Base-by-base conservation (phyloP, 2,888 invertebrate species). In the Campaea margaritaria region DNA sequence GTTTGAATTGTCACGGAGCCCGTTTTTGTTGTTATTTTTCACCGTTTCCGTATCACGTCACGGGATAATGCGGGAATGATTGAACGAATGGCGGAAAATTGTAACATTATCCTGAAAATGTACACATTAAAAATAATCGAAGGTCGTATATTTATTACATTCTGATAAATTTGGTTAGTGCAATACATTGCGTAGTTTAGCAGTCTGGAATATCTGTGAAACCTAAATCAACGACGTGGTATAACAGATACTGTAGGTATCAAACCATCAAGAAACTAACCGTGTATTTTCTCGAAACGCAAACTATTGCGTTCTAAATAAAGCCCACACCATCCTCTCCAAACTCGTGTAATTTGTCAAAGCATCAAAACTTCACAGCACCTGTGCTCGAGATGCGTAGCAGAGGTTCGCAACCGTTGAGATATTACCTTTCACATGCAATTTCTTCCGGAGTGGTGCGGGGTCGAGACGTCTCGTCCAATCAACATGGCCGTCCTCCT, bases 1-100 rank as follows among this genome's bases (percentile, higher is more conserved):
- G 79, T 85, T 86, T 81, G 86, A 85, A 88, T 86, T 87, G 87
- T 89, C 87, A 85, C 84, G 78, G 76, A 76, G 74, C 72, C 70
- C 72, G 72, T 75, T 77, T 70, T 75, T 81, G 81, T 75, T 81
- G 81, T 84, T 83, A 76, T 82, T 84, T 81, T 86, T 86, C 86
- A 84, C 70, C 63, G 71, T 74, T 78, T 74, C 70, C 74, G 68
- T 70, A 70, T 65, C 72, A 76, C 69, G 70, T 75, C 70, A 54
- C 43, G n/a, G 21, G 21, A 39, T 48, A 39, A 39, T 27, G 38
- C 45, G 31, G 14, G 45, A 45, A 14, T 11, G 12, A 45, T 45
- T n/a, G 31, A 44, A 3, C n/a, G 44, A 21, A 9, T 21, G 21
- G 7, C 15, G 15, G 12, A 11, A 42, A 42, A 42, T 12, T 42